phyloP scores from a whole-genome alignment of 2,113 vertebrate genomes.

The Eurypyga helias region DNA sequence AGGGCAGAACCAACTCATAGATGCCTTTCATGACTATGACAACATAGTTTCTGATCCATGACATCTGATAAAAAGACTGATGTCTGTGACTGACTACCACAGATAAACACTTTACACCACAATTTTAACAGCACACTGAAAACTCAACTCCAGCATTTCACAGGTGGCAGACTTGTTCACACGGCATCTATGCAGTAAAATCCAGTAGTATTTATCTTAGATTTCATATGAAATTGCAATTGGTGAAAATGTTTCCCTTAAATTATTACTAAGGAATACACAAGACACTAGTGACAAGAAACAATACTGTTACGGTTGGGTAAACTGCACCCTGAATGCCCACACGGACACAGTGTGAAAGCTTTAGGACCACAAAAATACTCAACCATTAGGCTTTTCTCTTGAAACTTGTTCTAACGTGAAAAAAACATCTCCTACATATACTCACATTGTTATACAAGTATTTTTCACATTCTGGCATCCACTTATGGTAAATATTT shows the following conservation, averaged over 20 bases:
- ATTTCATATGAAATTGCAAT: not conserved
- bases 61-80: not conserved
- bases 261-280: not conserved
- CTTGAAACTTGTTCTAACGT: not conserved
- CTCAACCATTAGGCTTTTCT: not conserved
- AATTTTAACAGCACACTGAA: not conserved
- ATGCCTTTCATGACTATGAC: not conserved
- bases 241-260: not conserved
- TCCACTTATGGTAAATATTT: not conserved
- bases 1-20: not conserved
- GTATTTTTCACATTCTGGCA: not conserved
- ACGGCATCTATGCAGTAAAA: not conserved
- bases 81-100: not conserved
- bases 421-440: not conserved
- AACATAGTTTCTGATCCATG: not conserved
- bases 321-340: not conserved
- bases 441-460: not conserved
- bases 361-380: not conserved
- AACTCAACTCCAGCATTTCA: not conserved
- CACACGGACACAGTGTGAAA: not conserved
- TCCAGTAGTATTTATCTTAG: not conserved
- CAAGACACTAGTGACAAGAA: not conserved
- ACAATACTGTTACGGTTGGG: fast-evolving
- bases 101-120: not conserved
- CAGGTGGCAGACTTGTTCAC: not conserved